Conservation (phyloP, 1,140 invertebrate genomes). For the Pemphigus obesinymphae region DNA sequence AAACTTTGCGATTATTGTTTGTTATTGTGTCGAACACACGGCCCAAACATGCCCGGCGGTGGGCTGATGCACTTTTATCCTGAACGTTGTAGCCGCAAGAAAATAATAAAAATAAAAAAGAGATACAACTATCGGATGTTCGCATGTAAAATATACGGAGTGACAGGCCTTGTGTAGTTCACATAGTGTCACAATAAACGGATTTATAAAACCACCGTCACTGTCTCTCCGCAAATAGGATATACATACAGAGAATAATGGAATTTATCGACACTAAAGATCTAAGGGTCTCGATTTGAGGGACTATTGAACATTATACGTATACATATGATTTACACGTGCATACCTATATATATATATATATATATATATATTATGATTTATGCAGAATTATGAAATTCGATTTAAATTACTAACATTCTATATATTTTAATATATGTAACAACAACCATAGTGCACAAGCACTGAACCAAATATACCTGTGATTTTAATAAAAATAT, state of each 20-base stretch:
- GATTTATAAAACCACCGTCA: not conserved
- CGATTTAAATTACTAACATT: too few relatives aligned
- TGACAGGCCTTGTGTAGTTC: not conserved
- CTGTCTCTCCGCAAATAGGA: too few relatives aligned
- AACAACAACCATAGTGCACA: too few relatives aligned
- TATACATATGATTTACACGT: too few relatives aligned
- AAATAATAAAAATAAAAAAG: not conserved
- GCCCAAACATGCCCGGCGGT: slow-evolving; percentile 17
- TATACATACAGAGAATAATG: not conserved
- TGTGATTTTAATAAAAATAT: too few relatives aligned
- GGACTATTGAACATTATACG: too few relatives aligned
- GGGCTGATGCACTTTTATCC: slow-evolving; percentile 7
- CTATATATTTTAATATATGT: too few relatives aligned
- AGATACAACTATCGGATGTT: not conserved
- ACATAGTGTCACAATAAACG: not conserved
- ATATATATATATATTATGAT: too few relatives aligned
- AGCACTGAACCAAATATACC: too few relatives aligned
- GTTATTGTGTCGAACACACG: slow-evolving; percentile 21
- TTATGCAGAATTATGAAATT: too few relatives aligned
- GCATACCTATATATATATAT: too few relatives aligned
- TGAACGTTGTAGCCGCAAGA: not conserved
- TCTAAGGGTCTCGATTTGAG: too few relatives aligned
- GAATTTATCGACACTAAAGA: not conserved
- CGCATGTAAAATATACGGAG: not conserved
- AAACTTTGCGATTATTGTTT: slow-evolving; percentile 30